phyloP scores from a whole-genome alignment of 2,888 invertebrate genomes.

The Tipula lateralis region DNA sequence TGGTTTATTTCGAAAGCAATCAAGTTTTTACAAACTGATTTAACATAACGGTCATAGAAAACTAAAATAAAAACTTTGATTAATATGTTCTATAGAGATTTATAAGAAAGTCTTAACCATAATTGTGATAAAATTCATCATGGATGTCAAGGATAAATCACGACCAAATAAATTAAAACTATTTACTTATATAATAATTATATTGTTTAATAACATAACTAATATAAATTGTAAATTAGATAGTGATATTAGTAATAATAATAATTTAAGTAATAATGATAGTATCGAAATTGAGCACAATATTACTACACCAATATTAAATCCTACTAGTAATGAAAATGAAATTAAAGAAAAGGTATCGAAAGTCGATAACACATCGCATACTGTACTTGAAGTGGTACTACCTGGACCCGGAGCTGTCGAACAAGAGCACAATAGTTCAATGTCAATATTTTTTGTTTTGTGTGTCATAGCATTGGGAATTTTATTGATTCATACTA shows the following conservation, averaged over 20 bases:
- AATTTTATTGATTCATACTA: slow-evolving; percentile 87
- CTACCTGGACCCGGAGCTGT: slow-evolving; percentile 86
- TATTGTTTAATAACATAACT: not conserved
- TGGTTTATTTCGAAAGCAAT: not conserved
- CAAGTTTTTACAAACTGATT: not conserved
- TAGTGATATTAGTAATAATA: not conserved
- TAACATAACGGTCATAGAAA: not conserved
- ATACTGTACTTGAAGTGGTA: not conserved
- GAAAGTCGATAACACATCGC: not conserved
- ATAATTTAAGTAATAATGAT: not conserved
- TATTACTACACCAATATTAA: not conserved
- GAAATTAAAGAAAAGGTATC: not conserved
- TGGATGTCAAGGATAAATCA: not conserved
- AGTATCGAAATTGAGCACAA: not conserved
- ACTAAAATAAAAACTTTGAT: not conserved
- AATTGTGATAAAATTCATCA: not conserved
- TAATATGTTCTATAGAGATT: not conserved
- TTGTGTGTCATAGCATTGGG: slow-evolving; percentile 91
- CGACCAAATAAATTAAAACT: not conserved
- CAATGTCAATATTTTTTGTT: slow-evolving; percentile 97
- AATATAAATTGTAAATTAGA: not conserved
- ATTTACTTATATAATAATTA: not conserved
- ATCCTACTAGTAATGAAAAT: not conserved
- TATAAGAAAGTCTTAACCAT: not conserved
- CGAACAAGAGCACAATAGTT: slow-evolving; percentile 93